Base-by-base conservation (phyloP, 2,888 invertebrate genomes). In the Acronicta psi region DNA sequence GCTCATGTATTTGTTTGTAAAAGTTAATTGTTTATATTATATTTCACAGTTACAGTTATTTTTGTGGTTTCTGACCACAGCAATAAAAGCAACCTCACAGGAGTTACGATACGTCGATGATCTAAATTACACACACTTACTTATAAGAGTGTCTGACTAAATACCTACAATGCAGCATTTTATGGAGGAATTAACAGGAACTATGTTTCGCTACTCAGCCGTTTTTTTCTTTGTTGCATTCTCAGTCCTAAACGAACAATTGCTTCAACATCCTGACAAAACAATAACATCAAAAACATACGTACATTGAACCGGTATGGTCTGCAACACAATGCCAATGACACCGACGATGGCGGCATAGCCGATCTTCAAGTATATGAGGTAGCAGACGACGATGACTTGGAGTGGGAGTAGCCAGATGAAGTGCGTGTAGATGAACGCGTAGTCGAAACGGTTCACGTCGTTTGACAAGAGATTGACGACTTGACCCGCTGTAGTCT, bases 381-480 rank as follows among this genome's bases (percentile, higher is more conserved):
- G 96, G 80, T 96, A 97, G 63, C 97, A 96, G 18, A 98, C 97
- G 31, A 94, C 69, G 29, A 92, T 71, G 59, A 95, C 95, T 86
- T 96, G 96, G 9, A 97, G 81, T 0, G 99, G 98, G 67, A 97
- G 96, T 31, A 98, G 95, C 98, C 98, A 98, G 83, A 99, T 95
- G 90, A 97, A 98, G 86, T 98, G 98, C 9, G 98, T 93, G 85
- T 96, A 98, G 55, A 97, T 95, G 60, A 97, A 96, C 4, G 97
- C 96, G 87, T 97, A 95, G 87, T 99, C 99, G 82, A 99, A 97
- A 38, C 99, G 96, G 86, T 97, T 97, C 10, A 99, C 98, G 87
- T 99, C 99, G 82, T 99, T 99, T 6, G 99, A 98, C 52, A 99
- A 95, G 6, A 99, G 93, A 91, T 99, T 99, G 13, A 99, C 97